Evolutionary conservation across 2,113 vertebrate species (phyloP).

Genomic region (Anarrhichthys ocellatus): DNA sequence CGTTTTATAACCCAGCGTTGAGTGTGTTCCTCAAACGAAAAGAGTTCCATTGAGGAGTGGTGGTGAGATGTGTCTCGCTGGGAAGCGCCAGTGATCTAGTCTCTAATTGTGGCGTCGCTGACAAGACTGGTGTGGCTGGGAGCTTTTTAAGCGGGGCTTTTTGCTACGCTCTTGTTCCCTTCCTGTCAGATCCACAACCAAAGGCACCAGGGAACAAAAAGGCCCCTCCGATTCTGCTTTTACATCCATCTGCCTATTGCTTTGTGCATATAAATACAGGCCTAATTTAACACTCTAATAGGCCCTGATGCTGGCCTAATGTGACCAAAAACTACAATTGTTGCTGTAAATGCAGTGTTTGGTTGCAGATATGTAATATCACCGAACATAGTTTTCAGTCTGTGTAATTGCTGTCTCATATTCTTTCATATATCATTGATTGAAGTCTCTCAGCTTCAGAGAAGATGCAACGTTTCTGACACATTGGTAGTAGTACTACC

Average conservation of each 20-base stretch:
- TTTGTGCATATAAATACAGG: conserved; percentile 73
- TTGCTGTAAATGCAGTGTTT: conserved; percentile 26
- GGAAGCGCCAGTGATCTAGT: conserved; percentile 77
- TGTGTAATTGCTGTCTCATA: conserved; percentile 13
- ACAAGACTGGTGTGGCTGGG: conserved; percentile 74
- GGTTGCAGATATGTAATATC: conserved; percentile 26
- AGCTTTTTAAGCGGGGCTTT: conserved; percentile 74
- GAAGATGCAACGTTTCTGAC: conserved; percentile 28
- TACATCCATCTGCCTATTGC: conserved; percentile 60
- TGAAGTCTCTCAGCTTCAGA: conserved; percentile 36
- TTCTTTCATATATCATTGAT: conserved; percentile 34
- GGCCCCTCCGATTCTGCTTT: conserved; percentile 65
- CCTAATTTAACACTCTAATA: conserved; percentile 67
- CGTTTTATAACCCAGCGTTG: conserved; percentile 77
- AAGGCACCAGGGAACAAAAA: conserved; percentile 71
- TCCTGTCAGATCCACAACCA: conserved; percentile 76
- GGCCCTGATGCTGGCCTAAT: conserved; percentile 60
- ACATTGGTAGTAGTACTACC: conserved; percentile 25
- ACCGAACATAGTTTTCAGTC: conserved; percentile 9
- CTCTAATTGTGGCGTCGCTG: conserved; percentile 80
- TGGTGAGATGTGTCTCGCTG: conserved; percentile 73
- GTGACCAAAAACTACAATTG: conserved; percentile 56
- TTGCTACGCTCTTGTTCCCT: conserved; percentile 69
- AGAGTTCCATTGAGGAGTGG: conserved; percentile 71
- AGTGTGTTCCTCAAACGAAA: conserved; percentile 77